Evolutionary conservation across 2,797 vertebrate genomes (phyloP).

Genomic region (Melanotaenia trifasciata): DNA sequence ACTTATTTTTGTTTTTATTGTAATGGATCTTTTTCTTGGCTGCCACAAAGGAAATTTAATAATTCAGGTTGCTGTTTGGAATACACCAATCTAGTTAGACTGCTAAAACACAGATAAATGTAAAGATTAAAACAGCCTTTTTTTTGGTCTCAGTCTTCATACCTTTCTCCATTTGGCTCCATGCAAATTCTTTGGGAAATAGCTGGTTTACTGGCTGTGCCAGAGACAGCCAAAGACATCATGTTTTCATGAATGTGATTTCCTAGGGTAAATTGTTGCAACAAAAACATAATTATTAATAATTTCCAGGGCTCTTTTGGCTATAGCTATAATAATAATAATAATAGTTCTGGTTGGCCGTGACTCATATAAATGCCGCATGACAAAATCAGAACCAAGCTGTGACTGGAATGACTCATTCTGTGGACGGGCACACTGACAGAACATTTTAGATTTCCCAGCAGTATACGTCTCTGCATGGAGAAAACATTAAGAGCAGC

Average conservation of each 20-base stretch:
- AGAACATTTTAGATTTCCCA: constrained; percentile 63
- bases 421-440: constrained; percentile 50
- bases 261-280: neutral
- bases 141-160: constrained; percentile 66
- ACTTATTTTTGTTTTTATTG: too few species aligned
- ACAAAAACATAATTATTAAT: constrained; percentile 12
- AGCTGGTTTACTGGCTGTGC: constrained; percentile 50
- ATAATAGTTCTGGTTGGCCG: constrained; percentile 18
- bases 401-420: constrained; percentile 69
- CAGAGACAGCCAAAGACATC: constrained; percentile 39
- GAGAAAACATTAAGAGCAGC: constrained; percentile 55
- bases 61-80: too few species aligned
- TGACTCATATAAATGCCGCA: constrained; percentile 39
- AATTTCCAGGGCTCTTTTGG: constrained; percentile 26
- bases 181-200: constrained; percentile 64
- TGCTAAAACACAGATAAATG: neutral
- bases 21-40: too few species aligned
- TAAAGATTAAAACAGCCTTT: constrained; percentile 39
- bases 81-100: too few species aligned
- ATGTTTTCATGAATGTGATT: constrained; percentile 24
- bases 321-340: neutral
- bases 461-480: constrained; percentile 48
- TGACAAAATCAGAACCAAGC: constrained; percentile 22
- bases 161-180: constrained; percentile 55
- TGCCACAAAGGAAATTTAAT: too few species aligned